Base-by-base conservation (phyloP, 1,140 invertebrate genomes). In the Spodoptera frugiperda region DNA sequence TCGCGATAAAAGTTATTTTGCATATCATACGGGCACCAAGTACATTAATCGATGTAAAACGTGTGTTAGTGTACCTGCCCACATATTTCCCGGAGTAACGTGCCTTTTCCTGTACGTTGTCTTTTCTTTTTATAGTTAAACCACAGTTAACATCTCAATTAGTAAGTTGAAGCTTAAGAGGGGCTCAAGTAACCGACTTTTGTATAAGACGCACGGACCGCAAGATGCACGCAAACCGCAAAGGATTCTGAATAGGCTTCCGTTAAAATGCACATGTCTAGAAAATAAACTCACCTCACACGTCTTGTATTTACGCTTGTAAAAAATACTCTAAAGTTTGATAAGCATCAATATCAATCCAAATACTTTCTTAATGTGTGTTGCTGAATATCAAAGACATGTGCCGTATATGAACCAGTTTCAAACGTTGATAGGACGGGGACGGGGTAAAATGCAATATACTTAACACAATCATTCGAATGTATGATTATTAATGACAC, bases 101-200 rank as follows among this genome's bases (percentile, higher is more conserved):
- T 21, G 21, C 33, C 30, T 57, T 72, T 57, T 72, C 25, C 68
- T 55, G 33, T 71, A 4, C 25, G 19, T 72, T 67, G 63, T 67
- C 19, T 67, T 48, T 49, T 67, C 44, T 67, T 67, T 67, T 67
- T 48, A 48, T 67, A 25, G 44, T 48, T 67, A 63, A 44, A 63
- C 59, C 59, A 63, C 57, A 63, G 59, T 63, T 49, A 67, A 72
- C 33, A 55, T 72, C 68, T 72, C 68, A 72, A 57, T 72, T 72
- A 46, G 63, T 55, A 72, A 55, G 33, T 44, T 54, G 21, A 72
- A 30, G 33, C 68, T n/a, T 46, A 46, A 55, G 68, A 57, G 51
- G 17, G 57, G 53, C 53, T 72, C 68, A 72, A 57, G 33, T 72
- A 72, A 72, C 68, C 11, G 30, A 55, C 53, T 44, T 39, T 14